Percentiles rank a stretch among this genome's conserved stretches.
Conservation (phyloP, 1,140 invertebrate species). For the Cyphomyrmex costatus region DNA sequence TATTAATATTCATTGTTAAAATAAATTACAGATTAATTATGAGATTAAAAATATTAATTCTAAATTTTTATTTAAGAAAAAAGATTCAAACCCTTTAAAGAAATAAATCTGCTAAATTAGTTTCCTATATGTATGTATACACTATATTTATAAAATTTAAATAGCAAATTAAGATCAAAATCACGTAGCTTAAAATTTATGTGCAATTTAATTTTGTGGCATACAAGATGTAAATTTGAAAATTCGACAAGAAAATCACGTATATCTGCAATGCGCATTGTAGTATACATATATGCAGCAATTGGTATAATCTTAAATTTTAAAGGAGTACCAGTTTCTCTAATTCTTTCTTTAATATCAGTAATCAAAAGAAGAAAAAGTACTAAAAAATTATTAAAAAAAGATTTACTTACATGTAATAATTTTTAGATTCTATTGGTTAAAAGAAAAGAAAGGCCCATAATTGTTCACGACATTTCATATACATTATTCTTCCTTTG, state of each 20-base stretch:
- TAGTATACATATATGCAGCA: background rate
- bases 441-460: background rate
- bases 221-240: constrained; percentile 10
- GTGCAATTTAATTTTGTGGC: background rate
- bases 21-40: background rate
- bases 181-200: background rate
- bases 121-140: background rate
- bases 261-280: constrained; percentile 42
- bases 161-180: background rate
- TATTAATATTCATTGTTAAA: background rate
- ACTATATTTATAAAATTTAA: constrained; percentile 24
- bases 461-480: constrained; percentile 29
- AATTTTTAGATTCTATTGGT: background rate
- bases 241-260: background rate
- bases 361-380: background rate
- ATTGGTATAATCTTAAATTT: background rate
- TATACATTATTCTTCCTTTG: background rate
- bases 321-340: background rate
- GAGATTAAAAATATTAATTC: constrained; percentile 10
- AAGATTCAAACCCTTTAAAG: background rate
- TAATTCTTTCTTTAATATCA: background rate
- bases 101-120: background rate
- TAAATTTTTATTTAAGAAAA: background rate
- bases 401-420: background rate
- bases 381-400: constrained; percentile 3